Base-by-base conservation (phyloP, 2,888 invertebrate genomes). In the Ectobius pallidus region DNA sequence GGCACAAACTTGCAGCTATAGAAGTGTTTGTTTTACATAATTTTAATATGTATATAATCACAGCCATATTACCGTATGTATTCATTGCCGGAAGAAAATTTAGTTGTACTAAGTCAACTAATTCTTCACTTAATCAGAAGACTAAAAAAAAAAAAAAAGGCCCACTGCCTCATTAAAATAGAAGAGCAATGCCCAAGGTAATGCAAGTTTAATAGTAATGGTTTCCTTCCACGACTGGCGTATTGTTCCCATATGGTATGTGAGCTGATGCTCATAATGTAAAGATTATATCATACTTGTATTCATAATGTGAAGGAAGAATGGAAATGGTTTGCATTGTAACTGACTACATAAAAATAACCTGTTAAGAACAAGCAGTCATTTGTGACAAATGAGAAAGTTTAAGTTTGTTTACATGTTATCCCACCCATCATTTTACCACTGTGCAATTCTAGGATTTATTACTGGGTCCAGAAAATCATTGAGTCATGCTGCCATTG, bases 1-100 rank as follows among this genome's bases (percentile, higher is more conserved):
- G 65, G 65, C 65, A 65, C 65, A 65, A 65, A 65, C 65, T 65
- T 65, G 65, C 65, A 65, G 65, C 65, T 25, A 27, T 65, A 65
- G 44, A 65, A 58, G 2, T 16, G n/a, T 58, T 58, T n/a, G 58
- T 58, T 30, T 58, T 58, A 30, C 52, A 58, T 30, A 27, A 34
- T 34, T 7, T 34, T 7, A 52, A 18, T 20, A 18, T 7, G 6
- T 52, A 18, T 52, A n/a, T 20, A 18, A 18, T 20, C 6, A 49
- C 20, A 49, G 9, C 22, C 11, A 49, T 3, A 22, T 20, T 49
- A 20, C 52, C 25, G 11, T 52, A 25, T 52, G 25, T 25, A 52
- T 3, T n/a, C 25, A 9, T 63, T 42, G 22, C 42, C 63, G 63
- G 62, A 63, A 22, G 9, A 22, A 22, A 52, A 52, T 52, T 52